A percentile compares a stretch with the other conserved stretches of the same genome.
phyloP scores from a whole-genome alignment of 2,888 invertebrate species.

The Rhodophaea formosa region DNA sequence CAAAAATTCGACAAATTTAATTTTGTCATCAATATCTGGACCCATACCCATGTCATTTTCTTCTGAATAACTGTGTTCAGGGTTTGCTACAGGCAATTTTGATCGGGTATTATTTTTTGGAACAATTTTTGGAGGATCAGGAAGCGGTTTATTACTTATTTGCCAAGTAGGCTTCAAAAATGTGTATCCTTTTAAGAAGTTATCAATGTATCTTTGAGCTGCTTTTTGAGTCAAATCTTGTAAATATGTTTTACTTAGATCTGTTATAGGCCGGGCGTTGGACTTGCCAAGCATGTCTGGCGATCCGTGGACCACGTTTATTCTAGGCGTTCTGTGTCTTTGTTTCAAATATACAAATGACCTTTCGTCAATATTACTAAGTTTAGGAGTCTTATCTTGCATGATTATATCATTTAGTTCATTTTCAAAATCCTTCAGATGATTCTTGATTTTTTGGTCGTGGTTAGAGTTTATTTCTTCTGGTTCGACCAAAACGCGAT shows the following conservation, averaged over 20 bases:
- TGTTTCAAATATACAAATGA: conserved; percentile 59
- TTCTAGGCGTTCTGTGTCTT: conserved; percentile 39
- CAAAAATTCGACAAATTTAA: conserved; percentile 38
- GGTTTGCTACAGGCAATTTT: background rate
- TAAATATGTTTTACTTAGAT: background rate
- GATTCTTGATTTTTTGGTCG: background rate
- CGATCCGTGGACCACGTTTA: conserved; percentile 16
- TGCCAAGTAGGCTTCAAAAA: background rate
- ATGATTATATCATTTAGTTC: conserved; percentile 44
- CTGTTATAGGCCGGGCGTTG: background rate
- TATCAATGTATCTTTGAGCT: background rate
- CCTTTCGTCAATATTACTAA: conserved; percentile 51
- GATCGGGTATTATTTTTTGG: background rate
- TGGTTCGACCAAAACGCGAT: background rate
- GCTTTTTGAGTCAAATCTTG: background rate
- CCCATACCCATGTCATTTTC: conserved; percentile 19
- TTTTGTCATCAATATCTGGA: conserved; percentile 20
- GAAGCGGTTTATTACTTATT: background rate
- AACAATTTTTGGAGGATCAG: too few species aligned
- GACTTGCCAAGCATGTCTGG: conserved; percentile 8
- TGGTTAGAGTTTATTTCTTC: background rate
- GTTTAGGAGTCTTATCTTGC: conserved; percentile 39
- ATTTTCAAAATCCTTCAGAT: conserved; percentile 25
- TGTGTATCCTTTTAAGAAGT: background rate
- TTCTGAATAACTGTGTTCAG: background rate